Evolutionary conservation across 2,888 invertebrate genomes (phyloP), one percentile per base, ranked within the genome.

Genomic region (Coleophora flavipennella): DNA sequence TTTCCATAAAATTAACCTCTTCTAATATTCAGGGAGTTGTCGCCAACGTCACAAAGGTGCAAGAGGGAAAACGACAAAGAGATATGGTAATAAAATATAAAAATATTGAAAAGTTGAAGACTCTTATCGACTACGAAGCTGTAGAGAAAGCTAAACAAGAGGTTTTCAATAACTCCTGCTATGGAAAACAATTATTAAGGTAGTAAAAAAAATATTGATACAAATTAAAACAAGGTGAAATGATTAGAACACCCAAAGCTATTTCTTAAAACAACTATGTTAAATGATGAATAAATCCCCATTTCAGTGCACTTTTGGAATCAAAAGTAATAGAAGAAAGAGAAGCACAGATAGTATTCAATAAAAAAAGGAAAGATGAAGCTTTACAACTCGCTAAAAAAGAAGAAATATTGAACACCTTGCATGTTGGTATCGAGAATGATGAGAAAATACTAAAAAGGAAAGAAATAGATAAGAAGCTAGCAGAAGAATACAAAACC

Each of bases 281-380:
- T 26, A 26, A 13, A 10, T 29, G 4, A 6, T 9, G 4, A 8
- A 10, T 29, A n/a, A n/a, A 29, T 4, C 10, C 28, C n/a, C 29
- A 29, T 42, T 41, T 11, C 43, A 76, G 77, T 44, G 72, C 74
- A 8, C 48, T 74, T 9, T 39, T 49, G 2, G 63, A 66, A 55
- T 74, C 75, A 2, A 74, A 66, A 51, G 44, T 50, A 13, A 40
- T 64, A 25, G 73, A 74, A 57, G 70, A 68, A 50, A 57, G 69
- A 48, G 60, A 73, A 3, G 46, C 46, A 0, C 75, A 76, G 59
- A 53, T 75, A 9, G 33, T 62, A 41, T 70, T 73, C 39, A 42
- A 54, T 14, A 62, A 61, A 31, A 38, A 66, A 51, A 29, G 67
- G 28, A 50, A 57, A 40, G 28, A 51, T n/a, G 46, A 58, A 48